phyloP scores from a whole-genome alignment of 2,797 vertebrate genomes.

The Oryzias sinensis region DNA sequence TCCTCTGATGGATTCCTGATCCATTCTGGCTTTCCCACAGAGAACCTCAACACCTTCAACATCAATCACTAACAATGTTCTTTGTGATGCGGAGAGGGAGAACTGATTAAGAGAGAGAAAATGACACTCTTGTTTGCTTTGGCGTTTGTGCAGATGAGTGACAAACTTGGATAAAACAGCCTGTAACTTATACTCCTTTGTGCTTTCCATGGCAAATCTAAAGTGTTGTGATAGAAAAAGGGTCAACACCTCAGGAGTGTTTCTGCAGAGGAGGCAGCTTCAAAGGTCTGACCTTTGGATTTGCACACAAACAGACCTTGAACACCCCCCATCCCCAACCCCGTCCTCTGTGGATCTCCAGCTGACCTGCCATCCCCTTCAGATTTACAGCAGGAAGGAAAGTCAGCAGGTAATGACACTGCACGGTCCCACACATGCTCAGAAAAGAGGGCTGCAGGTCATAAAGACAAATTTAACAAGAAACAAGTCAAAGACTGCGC shows the following conservation, averaged over 20 bases:
- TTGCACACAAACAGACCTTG: slow-evolving; percentile 8
- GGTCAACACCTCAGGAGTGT: slow-evolving; percentile 2
- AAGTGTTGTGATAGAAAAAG: neutral
- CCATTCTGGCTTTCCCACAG: too few relatives aligned
- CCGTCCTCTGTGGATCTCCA: slow-evolving; percentile 18
- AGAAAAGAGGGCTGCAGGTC: neutral
- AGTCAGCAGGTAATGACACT: slow-evolving; percentile 67
- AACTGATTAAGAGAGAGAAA: too few relatives aligned
- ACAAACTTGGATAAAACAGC: too few relatives aligned
- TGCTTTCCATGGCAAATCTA: neutral
- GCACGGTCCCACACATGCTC: slow-evolving; percentile 27
- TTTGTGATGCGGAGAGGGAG: too few relatives aligned
- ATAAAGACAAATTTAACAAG: slow-evolving; percentile 7
- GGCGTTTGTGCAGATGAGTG: too few relatives aligned
- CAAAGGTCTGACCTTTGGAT: slow-evolving; percentile 44
- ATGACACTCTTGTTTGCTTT: too few relatives aligned
- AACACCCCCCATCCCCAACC: slow-evolving; percentile 5
- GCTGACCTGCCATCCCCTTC: slow-evolving; percentile 21
- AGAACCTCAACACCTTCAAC: too few relatives aligned
- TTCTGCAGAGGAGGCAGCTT: slow-evolving; percentile 19
- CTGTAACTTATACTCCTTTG: neutral
- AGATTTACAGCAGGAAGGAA: slow-evolving; percentile 33
- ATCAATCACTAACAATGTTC: too few relatives aligned
- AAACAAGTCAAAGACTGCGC: neutral
- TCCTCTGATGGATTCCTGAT: too few relatives aligned